Percentiles rank a stretch among this genome's conserved stretches.
These are phyloP conservation scores for Paragorgia papillata DNA, from an alignment of 92 coral and sea anemone species.

Conservation along the genomic window DNA sequence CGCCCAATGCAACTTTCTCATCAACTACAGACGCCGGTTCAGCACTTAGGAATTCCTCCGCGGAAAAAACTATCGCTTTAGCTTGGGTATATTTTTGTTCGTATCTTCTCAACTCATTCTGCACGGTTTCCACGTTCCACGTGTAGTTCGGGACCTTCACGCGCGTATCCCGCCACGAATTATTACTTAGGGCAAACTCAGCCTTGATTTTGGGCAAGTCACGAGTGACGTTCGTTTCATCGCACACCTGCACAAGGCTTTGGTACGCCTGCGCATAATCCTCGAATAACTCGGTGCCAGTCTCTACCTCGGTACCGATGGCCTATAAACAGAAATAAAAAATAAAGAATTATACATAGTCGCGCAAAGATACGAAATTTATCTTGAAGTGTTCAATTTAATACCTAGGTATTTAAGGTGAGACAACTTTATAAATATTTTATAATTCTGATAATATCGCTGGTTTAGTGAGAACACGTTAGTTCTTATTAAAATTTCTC, in stretches of 20 bases:
- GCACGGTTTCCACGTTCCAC: slow-evolving; percentile 37
- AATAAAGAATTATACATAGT: no score
- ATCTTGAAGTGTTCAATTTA: not conserved
- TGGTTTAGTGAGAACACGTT: no score
- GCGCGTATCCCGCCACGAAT: slow-evolving; percentile 48
- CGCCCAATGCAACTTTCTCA: slow-evolving; percentile 30
- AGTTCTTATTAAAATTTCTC: no score
- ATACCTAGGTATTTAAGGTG: no score
- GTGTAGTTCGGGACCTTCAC: slow-evolving; percentile 50
- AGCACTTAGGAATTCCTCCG: slow-evolving; percentile 1
- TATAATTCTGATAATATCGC: no score
- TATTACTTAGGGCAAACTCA: slow-evolving; percentile 21
- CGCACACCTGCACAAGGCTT: slow-evolving; percentile 39
- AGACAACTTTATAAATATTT: no score
- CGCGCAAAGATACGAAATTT: not conserved
- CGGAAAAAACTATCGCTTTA: slow-evolving; percentile 10
- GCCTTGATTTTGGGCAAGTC: slow-evolving; percentile 38
- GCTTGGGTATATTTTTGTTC: slow-evolving; percentile 2
- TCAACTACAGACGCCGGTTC: slow-evolving; percentile 12
- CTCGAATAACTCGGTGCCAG: slow-evolving; percentile 37
- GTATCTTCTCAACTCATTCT: slow-evolving; percentile 20
- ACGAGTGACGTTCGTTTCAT: slow-evolving; percentile 30
- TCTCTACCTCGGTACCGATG: slow-evolving; percentile 33
- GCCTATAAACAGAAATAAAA: slow-evolving; percentile 13
- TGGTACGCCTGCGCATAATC: slow-evolving; percentile 45